A percentile compares a stretch with the other conserved stretches of the same genome.
phyloP scores from a whole-genome alignment of 1,140 invertebrate species.

The Panagrolaimus sp. region DNA sequence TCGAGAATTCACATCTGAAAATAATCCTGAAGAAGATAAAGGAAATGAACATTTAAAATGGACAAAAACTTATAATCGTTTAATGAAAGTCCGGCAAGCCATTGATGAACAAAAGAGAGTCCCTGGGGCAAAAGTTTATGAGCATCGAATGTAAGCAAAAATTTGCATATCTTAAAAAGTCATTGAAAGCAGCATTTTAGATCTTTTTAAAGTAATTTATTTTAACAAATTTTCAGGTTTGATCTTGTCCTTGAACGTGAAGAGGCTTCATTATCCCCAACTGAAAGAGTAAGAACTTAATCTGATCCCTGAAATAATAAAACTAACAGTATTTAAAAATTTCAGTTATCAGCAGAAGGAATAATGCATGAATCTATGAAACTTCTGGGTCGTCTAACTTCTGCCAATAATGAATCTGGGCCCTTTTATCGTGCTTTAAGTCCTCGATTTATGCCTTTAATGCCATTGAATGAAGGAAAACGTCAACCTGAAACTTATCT shows the following conservation, averaged over 20 bases:
- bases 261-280: neutral
- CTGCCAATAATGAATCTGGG: neutral
- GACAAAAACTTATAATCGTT: neutral
- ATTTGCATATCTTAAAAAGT: no score
- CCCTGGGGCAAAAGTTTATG: neutral
- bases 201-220: no score
- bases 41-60: conserved; percentile 1
- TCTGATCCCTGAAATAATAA: no score
- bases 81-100: neutral
- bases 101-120: conserved; percentile 1
- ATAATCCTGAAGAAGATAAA: neutral
- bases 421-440: neutral
- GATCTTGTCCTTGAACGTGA: conserved; percentile 1
- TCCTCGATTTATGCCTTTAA: conserved; percentile 6
- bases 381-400: neutral
- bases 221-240: conserved; percentile 8
- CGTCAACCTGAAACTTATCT: neutral
- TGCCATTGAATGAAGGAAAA: conserved; percentile 3
- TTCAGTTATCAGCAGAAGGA: neutral
- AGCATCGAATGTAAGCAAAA: conserved; percentile 9
- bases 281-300: neutral
- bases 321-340: neutral
- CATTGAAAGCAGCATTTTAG: no score
- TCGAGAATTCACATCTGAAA: conserved; percentile 6
- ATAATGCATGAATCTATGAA: conserved; percentile 6